Evolutionary conservation across 1,140 invertebrate species (phyloP).

Genomic region (Drosophila orena): DNA sequence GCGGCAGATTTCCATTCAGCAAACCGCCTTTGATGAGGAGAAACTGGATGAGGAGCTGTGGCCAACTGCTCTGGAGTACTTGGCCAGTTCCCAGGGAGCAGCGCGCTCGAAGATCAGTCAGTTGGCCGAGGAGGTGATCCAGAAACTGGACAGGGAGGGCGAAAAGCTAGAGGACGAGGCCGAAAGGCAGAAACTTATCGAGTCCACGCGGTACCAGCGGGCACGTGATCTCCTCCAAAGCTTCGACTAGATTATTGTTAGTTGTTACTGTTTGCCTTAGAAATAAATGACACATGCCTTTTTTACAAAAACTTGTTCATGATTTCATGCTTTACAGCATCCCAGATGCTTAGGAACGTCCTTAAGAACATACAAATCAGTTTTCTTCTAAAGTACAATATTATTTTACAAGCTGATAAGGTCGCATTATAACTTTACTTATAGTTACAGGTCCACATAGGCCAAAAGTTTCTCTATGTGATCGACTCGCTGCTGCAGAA

Average conservation of each 20-base stretch:
- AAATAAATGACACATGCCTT: background rate
- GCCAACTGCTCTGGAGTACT: slow-evolving; percentile 89
- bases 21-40: slow-evolving; percentile 88
- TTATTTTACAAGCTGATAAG: slow-evolving; percentile 5
- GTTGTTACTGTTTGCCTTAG: slow-evolving; percentile 53
- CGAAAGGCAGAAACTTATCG: slow-evolving; percentile 67
- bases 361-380: background rate
- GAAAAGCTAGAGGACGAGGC: slow-evolving; percentile 73
- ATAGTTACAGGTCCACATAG: slow-evolving; percentile 72
- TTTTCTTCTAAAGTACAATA: background rate
- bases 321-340: background rate
- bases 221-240: slow-evolving; percentile 86
- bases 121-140: slow-evolving; percentile 88
- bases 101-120: slow-evolving; percentile 87
- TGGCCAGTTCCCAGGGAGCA: slow-evolving; percentile 88
- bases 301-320: background rate
- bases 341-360: no score
- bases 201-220: slow-evolving; percentile 85
- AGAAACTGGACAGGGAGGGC: slow-evolving; percentile 87
- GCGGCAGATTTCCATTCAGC: slow-evolving; percentile 90
- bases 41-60: slow-evolving; percentile 87
- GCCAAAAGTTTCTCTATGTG: slow-evolving; percentile 86
- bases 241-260: slow-evolving; percentile 51
- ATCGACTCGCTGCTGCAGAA: slow-evolving; percentile 85
- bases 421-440: background rate